Conservation (phyloP, 2,113 vertebrate species). For the Podilymbus podiceps region DNA sequence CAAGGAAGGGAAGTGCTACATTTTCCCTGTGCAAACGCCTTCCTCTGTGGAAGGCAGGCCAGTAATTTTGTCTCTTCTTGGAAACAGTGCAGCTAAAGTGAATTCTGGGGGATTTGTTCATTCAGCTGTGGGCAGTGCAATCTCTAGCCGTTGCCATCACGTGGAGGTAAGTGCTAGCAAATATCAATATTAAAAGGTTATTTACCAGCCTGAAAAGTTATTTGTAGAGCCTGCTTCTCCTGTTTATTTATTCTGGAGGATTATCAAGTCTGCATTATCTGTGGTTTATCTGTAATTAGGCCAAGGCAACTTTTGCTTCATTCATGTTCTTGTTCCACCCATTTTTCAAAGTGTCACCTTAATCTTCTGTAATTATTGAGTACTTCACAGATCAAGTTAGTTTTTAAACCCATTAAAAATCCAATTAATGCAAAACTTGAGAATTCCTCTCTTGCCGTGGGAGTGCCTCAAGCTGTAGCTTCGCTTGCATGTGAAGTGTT, state of each 20-base stretch:
- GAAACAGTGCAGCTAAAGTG: accelerated
- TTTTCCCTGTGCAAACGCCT: not conserved
- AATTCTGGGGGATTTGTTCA: not conserved
- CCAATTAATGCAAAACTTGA: slow-evolving; percentile 56
- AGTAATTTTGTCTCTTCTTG: not conserved
- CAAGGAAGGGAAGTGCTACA: not conserved
- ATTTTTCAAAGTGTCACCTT: slow-evolving; percentile 39
- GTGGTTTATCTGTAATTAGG: not conserved
- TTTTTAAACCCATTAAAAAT: slow-evolving; percentile 54
- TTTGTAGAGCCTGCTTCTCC: not conserved
- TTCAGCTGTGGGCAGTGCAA: not conserved
- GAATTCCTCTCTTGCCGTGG: not conserved
- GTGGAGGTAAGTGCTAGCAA: not conserved
- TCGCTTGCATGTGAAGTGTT: not conserved
- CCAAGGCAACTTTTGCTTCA: not conserved
- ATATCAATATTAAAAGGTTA: not conserved
- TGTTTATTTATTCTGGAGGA: not conserved
- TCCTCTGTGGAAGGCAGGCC: not conserved
- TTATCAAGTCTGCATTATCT: not conserved
- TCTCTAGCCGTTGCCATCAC: accelerated
- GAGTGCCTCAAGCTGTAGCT: slow-evolving; percentile 8
- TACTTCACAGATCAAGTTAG: not conserved
- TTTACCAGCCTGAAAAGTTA: not conserved
- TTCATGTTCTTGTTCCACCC: not conserved
- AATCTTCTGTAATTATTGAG: slow-evolving; percentile 36